Base-by-base conservation (phyloP, 1,140 invertebrate genomes). In the Polypedilum vanderplanki region DNA sequence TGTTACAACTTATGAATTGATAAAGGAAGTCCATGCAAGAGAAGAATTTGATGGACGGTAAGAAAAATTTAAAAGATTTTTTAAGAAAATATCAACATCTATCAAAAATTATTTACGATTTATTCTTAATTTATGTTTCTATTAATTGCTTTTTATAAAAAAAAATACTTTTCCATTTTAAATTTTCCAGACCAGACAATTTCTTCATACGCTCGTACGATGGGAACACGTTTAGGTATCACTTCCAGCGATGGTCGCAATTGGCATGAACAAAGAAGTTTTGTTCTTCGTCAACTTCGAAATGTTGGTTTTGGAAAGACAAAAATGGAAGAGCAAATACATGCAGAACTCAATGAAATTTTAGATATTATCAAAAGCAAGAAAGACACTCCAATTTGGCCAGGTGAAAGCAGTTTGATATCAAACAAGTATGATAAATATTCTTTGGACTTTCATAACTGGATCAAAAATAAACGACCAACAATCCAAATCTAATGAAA, bases 231-330 rank as follows among this genome's bases (percentile, higher is more conserved):
- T n/a, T 80, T 79, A 73, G 81, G 91, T 33, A 90, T 93, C 22
- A 92, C 92, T 0, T 91, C 89, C 81, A 88, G 88, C 0, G 91
- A 94, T 75, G 92, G 93, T 0, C 78, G 85, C 8, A 78, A 89
- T 7, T 95, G 93, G 93, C 85, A 84, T 73, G 88, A 90, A 77
- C 90, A 95, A 77, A 85, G 92, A 65, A 83, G 84, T 73, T 95
- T 94, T 82, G 86, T 89, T 3, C 79, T 93, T 67, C 87, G 87
- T 76, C 87, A 90, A 75, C 84, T 96, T 76, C 85, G 87, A 40
- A 83, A 88, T 22, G 84, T 93, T 8, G 93, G 93, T 18, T 91
- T 92, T 76, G 92, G 93, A 0, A 89, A 90, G 78, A 85, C 83
- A 1, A 80, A 84, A 57, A 93, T 94, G 89, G 89, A 91, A 77